A percentile compares a stretch with the other conserved stretches of the same genome.
These are phyloP conservation scores for Adelges cooleyi DNA, from an alignment of 1,140 invertebrate species.

Conservation along the genomic window DNA sequence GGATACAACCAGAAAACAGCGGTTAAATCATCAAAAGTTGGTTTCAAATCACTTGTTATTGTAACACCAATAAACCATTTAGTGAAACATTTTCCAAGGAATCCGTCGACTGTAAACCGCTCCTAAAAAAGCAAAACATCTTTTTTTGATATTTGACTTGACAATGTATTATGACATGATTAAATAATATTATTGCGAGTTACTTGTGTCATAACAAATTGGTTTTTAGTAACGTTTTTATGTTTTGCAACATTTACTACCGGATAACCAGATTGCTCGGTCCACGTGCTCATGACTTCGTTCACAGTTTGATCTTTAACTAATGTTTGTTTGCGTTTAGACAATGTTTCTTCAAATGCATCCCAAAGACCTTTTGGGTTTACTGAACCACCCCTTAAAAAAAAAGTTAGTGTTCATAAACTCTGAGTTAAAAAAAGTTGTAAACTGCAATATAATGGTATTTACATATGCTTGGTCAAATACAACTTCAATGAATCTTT, in stretches of 20 bases:
- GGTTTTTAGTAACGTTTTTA: conserved; percentile 43
- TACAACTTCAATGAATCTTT: too few species aligned
- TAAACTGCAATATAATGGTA: too few species aligned
- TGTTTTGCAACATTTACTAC: conserved; percentile 55
- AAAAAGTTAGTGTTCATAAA: too few species aligned
- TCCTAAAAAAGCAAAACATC: neutral
- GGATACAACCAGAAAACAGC: neutral
- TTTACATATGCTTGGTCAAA: too few species aligned
- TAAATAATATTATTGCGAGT: too few species aligned
- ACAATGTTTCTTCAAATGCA: neutral
- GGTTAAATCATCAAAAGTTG: neutral
- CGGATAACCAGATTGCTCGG: conserved; percentile 81
- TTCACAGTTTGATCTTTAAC: conserved; percentile 40
- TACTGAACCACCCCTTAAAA: too few species aligned
- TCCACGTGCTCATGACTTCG: conserved; percentile 84
- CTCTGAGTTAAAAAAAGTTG: too few species aligned
- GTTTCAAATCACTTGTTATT: neutral
- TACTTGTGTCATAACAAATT: conserved; percentile 1
- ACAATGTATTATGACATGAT: neutral
- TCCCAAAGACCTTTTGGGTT: neutral
- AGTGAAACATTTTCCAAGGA: neutral
- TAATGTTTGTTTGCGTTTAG: conserved; percentile 44
- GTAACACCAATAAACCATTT: neutral
- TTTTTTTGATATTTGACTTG: neutral
- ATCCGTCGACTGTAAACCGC: neutral